Conservation (phyloP, 35 echinoderm and acorn worm genomes). For the Diadema setosum region DNA sequence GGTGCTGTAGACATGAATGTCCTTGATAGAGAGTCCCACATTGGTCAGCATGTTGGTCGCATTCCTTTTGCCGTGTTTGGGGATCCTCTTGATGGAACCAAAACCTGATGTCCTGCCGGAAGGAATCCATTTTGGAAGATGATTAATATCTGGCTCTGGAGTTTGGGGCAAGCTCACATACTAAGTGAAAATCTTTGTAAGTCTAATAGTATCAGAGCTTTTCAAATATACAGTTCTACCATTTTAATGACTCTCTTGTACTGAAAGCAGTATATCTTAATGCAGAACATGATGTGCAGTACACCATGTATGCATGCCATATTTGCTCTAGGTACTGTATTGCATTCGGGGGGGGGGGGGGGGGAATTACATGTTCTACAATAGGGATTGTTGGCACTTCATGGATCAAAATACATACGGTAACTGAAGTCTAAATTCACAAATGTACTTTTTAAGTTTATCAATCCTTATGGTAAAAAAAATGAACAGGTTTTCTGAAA, state of each 20-base stretch:
- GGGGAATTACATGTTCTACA: too few relatives aligned
- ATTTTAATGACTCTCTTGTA: background rate
- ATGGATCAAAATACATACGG: too few relatives aligned
- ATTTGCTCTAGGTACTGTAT: too few relatives aligned
- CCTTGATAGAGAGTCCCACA: slow-evolving; percentile 55
- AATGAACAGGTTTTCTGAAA: too few relatives aligned
- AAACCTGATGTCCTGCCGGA: slow-evolving; percentile 30
- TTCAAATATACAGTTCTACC: background rate
- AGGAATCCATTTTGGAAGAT: too few relatives aligned
- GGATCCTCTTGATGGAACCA: slow-evolving; percentile 45
- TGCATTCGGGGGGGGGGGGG: too few relatives aligned
- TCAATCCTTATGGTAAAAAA: too few relatives aligned
- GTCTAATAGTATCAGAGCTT: background rate
- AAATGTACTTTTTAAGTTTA: too few relatives aligned
- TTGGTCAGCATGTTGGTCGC: background rate
- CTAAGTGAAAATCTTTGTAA: background rate
- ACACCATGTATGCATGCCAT: too few relatives aligned
- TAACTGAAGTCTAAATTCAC: too few relatives aligned
- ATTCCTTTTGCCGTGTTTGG: background rate
- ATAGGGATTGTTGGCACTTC: too few relatives aligned
- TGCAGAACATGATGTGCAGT: background rate
- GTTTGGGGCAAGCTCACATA: background rate
- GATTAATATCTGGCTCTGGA: background rate
- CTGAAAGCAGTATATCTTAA: background rate
- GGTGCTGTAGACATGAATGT: slow-evolving; percentile 64